These are phyloP conservation scores for Myioborus miniatus DNA, from an alignment of 2,797 vertebrate species.

Conservation along the genomic window DNA sequence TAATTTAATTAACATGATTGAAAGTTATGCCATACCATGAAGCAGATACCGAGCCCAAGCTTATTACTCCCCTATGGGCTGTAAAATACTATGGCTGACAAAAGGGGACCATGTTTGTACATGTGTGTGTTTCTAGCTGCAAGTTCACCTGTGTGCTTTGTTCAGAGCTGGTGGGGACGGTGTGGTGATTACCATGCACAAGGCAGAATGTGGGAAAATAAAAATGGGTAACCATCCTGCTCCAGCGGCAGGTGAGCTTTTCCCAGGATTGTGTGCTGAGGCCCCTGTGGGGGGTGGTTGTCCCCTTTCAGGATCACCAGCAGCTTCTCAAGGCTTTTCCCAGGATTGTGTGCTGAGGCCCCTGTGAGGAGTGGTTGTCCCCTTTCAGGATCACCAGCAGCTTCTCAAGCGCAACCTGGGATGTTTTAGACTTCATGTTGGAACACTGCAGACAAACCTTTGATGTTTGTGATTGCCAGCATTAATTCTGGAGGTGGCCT, in stretches of 20 bases:
- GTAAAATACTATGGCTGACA: constrained; percentile 26
- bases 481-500: not conserved
- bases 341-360: fast-evolving
- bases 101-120: not conserved
- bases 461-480: not conserved
- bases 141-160: not conserved
- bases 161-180: not conserved
- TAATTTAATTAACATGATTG: constrained; percentile 77
- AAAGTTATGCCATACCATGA: constrained; percentile 44
- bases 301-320: too few relatives aligned
- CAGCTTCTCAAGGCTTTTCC: not conserved
- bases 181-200: not conserved
- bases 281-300: too few relatives aligned
- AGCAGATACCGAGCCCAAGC: not conserved
- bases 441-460: not conserved
- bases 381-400: not conserved
- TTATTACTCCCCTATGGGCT: constrained; percentile 46
- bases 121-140: not conserved
- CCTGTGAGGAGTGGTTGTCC: not conserved
- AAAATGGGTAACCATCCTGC: fast-evolving
- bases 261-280: fast-evolving
- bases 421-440: not conserved
- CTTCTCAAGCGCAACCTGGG: not conserved
- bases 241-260: not conserved
- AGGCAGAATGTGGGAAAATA: not conserved